Evolutionary conservation across 2,888 invertebrate genomes (phyloP), one percentile per base, ranked within the genome.

Genomic region (Tetragonula carbonaria): DNA sequence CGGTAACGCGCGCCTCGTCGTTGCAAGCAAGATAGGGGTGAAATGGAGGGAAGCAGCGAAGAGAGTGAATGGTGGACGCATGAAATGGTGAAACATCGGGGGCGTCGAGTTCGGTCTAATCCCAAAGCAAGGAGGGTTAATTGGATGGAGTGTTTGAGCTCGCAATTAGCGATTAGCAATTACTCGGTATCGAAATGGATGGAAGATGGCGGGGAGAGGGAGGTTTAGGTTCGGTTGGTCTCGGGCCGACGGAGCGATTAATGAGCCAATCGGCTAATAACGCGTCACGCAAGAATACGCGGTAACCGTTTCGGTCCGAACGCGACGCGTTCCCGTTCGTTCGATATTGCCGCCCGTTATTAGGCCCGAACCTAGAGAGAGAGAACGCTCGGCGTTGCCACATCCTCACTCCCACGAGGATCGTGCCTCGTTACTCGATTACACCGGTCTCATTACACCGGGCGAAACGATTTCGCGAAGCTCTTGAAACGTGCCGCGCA

Each of bases 131-230:
- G 88, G 84, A 81, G 84, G 89, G 92, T 93, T 93, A 93, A 94
- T 94, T 93, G 93, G 93, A 93, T 92, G 91, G 92, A 93, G 93
- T 93, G 92, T 93, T 93, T 93, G 91, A 91, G 88, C 86, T 92
- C 86, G 94, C 93, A 94, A 94, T 94, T 94, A 94, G 93, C 92
- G 94, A 94, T 94, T 94, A 93, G 93, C 93, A 94, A 94, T 94
- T 94, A 94, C 93, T 93, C 90, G 87, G 87, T 90, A 86, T 86
- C 84, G 81, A 78, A 88, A 78, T 80, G 82, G 84, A 59, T 33
- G 76, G 76, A 79, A 63, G 72, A 51, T 45, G 79, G 66, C 53
- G 59, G 38, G 23, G n/a, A 53, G 11, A 45, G 1, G 33, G 65
- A 50, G 38, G 86, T 76, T 45, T 45, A 45, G 45, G 88, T 87